phyloP scores from a whole-genome alignment of 1,140 invertebrate species.

The Drosophila prosaltans region DNA sequence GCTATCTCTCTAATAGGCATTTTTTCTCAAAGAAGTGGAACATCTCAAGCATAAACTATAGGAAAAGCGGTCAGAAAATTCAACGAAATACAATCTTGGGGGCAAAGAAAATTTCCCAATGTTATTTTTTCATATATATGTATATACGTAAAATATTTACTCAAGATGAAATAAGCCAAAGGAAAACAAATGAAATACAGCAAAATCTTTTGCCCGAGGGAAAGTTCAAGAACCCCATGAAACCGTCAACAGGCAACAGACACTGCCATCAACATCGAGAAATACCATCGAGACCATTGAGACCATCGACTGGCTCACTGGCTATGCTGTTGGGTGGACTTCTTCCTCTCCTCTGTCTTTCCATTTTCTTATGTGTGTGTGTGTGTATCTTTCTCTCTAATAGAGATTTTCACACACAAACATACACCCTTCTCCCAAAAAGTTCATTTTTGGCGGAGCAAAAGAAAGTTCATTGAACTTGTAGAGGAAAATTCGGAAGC shows the following conservation, averaged over 20 bases:
- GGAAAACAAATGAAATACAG: constrained; percentile 44
- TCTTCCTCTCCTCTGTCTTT: constrained; percentile 8
- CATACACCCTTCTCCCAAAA: constrained; percentile 19
- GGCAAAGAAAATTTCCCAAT: constrained; percentile 7
- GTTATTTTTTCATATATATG: neutral
- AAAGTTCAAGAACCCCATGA: constrained; percentile 78
- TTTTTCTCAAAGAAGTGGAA: too few species aligned
- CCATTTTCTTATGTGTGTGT: neutral
- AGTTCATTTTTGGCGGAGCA: constrained; percentile 48
- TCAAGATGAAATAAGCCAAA: constrained; percentile 34
- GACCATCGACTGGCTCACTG: constrained; percentile 59
- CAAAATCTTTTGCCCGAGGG: constrained; percentile 37
- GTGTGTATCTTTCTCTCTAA: neutral
- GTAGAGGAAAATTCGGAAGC: constrained; percentile 46
- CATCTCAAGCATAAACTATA: too few species aligned
- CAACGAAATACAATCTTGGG: constrained; percentile 8
- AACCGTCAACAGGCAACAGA: constrained; percentile 46
- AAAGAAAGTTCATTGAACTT: constrained; percentile 66
- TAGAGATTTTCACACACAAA: constrained; percentile 31
- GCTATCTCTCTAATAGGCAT: neutral
- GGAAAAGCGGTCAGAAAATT: neutral
- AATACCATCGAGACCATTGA: constrained; percentile 36
- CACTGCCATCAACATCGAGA: constrained; percentile 37
- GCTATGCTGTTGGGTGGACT: constrained; percentile 50
- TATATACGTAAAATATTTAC: neutral